Conservation (phyloP, 1,140 invertebrate species). For the Aphidius ervi region DNA sequence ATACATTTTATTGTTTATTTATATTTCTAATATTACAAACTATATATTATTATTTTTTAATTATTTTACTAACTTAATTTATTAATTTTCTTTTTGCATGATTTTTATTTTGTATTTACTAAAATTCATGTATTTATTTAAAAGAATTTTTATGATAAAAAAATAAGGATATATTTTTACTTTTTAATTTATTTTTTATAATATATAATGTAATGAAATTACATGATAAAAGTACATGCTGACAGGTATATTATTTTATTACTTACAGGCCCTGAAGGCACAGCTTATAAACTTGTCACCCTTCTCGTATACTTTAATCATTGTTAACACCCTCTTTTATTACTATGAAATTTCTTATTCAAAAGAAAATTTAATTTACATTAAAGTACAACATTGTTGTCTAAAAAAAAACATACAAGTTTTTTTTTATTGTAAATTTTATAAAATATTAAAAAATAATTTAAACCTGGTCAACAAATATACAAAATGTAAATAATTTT, state of each 20-base stretch:
- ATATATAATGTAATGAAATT: constrained; percentile 35
- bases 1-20: no score
- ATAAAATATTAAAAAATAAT: no score
- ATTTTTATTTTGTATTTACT: neutral
- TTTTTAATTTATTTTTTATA: neutral
- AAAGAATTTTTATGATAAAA: neutral
- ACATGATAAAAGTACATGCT: constrained; percentile 11
- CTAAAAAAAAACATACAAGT: no score
- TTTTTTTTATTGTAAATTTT: neutral
- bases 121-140: neutral
- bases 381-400: constrained; percentile 5
- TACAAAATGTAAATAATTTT: no score
- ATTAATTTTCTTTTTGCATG: no score
- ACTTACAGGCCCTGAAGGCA: constrained; percentile 31
- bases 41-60: neutral
- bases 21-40: no score
- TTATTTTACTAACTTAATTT: neutral
- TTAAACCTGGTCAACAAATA: no score
- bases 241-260: constrained; percentile 25
- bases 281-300: constrained; percentile 21
- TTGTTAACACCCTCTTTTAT: constrained; percentile 20
- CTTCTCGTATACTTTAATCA: constrained; percentile 29
- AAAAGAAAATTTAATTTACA: constrained; percentile 35
- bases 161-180: neutral
- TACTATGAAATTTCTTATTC: constrained; percentile 41